Conservation (phyloP, 1,140 invertebrate species). For the Drosophila pruinosa region DNA sequence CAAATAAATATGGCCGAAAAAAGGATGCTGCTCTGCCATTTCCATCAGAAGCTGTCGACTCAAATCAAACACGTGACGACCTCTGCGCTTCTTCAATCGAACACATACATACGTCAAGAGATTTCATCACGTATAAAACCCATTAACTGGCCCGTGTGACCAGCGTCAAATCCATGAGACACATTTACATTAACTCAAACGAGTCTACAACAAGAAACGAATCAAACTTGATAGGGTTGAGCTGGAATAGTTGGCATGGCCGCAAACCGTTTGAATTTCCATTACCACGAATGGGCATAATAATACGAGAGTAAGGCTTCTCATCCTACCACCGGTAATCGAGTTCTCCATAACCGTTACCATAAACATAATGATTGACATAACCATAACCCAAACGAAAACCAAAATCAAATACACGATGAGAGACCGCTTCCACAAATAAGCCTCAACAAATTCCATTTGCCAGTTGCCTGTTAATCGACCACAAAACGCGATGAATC, state of each 20-base stretch:
- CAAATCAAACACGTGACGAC: slow-evolving; percentile 6
- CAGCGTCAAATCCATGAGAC: slow-evolving; percentile 13
- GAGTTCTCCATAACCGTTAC: slow-evolving; percentile 60
- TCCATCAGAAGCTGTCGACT: slow-evolving; percentile 35
- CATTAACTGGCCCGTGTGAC: slow-evolving; percentile 39
- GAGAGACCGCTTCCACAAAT: slow-evolving; percentile 10
- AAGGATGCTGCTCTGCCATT: background rate
- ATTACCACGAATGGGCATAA: slow-evolving; percentile 52
- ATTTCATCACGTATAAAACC: slow-evolving; percentile 63
- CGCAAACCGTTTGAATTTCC: slow-evolving; percentile 44
- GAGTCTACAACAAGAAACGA: background rate
- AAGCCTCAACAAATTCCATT: slow-evolving; percentile 23
- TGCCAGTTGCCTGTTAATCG: background rate
- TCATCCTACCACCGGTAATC: slow-evolving; percentile 56
- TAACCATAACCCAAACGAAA: slow-evolving; percentile 55
- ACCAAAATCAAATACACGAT: slow-evolving; percentile 16
- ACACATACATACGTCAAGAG: slow-evolving; percentile 31
- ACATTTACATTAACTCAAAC: slow-evolving; percentile 26
- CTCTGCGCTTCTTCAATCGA: background rate
- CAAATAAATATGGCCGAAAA: background rate
- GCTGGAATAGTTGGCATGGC: slow-evolving; percentile 26
- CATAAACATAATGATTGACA: slow-evolving; percentile 66
- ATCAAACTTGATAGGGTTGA: background rate
- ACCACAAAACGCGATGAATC: background rate
- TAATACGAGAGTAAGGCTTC: slow-evolving; percentile 37